These are phyloP conservation scores for Girardinichthys multiradiatus DNA, from an alignment of 2,113 vertebrate genomes.

Conservation along the genomic window DNA sequence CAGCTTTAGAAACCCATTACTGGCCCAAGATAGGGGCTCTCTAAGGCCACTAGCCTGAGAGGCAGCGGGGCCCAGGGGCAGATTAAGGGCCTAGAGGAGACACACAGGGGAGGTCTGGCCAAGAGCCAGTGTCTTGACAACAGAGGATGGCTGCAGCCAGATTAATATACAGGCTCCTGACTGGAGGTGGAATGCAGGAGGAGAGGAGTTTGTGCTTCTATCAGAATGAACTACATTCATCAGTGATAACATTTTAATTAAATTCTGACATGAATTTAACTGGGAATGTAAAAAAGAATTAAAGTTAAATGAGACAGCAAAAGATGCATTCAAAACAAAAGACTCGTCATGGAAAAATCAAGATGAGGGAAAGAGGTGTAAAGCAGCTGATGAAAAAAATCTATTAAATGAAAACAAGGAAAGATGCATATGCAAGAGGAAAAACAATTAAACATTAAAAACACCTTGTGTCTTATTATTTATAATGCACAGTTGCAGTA, in stretches of 20 bases:
- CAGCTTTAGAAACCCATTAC: constrained; percentile 21
- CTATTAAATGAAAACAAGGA: too few relatives aligned
- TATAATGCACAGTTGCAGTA: neutral
- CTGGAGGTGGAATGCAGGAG: constrained; percentile 42
- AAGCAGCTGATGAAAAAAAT: neutral
- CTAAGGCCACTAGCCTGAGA: constrained; percentile 57
- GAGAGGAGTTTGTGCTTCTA: constrained; percentile 25
- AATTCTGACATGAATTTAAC: constrained; percentile 6
- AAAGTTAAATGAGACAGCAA: neutral
- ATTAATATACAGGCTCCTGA: constrained; percentile 63
- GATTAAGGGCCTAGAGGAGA: constrained; percentile 68
- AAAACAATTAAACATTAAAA: too few relatives aligned
- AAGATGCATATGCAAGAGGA: too few relatives aligned
- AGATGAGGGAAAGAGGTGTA: neutral
- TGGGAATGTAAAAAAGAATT: neutral
- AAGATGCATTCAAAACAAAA: neutral
- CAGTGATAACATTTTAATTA: constrained; percentile 21
- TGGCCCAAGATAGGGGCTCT: constrained; percentile 49
- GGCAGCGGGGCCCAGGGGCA: constrained; percentile 50
- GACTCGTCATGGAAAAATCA: neutral
- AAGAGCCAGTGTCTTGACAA: constrained; percentile 59
- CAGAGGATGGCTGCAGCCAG: constrained; percentile 55
- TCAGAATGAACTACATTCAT: constrained; percentile 9
- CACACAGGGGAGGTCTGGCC: constrained; percentile 58
- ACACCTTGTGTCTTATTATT: neutral